A percentile compares a stretch with the other conserved stretches of the same genome.
Conservation (phyloP, 2,888 invertebrate genomes). For the Vanessa cardui region DNA sequence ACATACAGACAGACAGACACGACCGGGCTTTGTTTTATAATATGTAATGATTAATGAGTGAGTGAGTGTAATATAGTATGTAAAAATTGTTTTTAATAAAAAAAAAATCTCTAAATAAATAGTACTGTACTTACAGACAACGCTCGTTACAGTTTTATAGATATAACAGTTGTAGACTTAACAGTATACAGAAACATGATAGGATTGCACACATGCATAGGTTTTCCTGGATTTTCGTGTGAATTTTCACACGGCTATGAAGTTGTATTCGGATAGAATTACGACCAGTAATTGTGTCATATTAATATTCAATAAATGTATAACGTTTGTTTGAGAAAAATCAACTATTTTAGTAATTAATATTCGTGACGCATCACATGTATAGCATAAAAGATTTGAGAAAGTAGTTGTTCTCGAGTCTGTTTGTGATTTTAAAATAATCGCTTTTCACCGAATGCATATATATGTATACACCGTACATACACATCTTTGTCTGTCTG, state of each 20-base stretch:
- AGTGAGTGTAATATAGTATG: too few species aligned
- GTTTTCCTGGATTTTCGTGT: conserved; percentile 18
- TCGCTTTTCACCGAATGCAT: too few species aligned
- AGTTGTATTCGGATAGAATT: background rate
- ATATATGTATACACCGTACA: too few species aligned
- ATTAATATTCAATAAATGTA: background rate
- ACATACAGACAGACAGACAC: too few species aligned
- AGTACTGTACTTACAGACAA: too few species aligned
- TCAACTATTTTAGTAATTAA: background rate
- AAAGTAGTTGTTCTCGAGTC: background rate
- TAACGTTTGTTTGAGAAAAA: background rate
- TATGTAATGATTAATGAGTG: too few species aligned
- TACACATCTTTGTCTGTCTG: too few species aligned
- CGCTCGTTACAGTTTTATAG: background rate
- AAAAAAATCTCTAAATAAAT: too few species aligned
- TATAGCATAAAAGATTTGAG: background rate
- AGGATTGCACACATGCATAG: background rate
- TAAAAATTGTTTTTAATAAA: too few species aligned
- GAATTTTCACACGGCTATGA: conserved; percentile 15
- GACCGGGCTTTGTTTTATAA: too few species aligned
- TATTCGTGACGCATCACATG: background rate
- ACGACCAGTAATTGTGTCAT: background rate
- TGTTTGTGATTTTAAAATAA: too few species aligned
- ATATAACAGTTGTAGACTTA: background rate
- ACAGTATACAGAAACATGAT: conserved; percentile 6